Base-by-base conservation (phyloP, 2,888 invertebrate genomes). In the Exocentrus adspersus region DNA sequence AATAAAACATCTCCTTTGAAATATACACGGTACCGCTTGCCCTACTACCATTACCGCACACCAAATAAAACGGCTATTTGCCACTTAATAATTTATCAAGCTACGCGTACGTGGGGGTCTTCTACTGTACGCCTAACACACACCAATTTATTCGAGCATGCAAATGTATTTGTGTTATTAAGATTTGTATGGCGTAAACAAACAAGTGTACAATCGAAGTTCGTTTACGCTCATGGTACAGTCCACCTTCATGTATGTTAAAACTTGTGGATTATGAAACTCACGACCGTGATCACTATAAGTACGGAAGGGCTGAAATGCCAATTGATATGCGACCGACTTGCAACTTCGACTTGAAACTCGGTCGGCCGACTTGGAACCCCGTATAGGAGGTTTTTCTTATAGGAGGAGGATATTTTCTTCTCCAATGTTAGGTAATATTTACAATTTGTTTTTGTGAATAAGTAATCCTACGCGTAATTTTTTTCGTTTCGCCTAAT, bases 141-240 rank as follows among this genome's bases (percentile, higher is more conserved):
- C 9, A 19, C 30, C 45, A 45, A 46, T 56, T 43, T 56, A 57
- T 57, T 32, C n/a, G 12, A 46, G 14, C 37, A 57, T 57, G 46
- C 46, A 46, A 57, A 57, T 57, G 57, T 43, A 10, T 12, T 46
- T 57, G 32, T 32, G 32, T 14, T 37, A 32, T 32, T 32, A 20
- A 45, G 32, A 57, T 57, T 57, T 57, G 37, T 46, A 32, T 43
- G 17, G 24, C 16, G 32, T 32, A 46, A 43, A 46, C 46, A 46
- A 43, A 43, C 43, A 24, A 54, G 32, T 14, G 57, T 50, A 58
- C 63, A 63, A 68, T 65, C 63, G 63, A 61, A 62, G 58, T 58
- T 63, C 61, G 63, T 63, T 65, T 51, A 45, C 60, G 52, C 50
- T 43, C 42, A 32, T 7, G 57, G n/a, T n/a, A n/a, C n/a, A n/a